Evolutionary conservation across 92 coral and sea anemone genomes (phyloP), one percentile per base, ranked within the genome.

Genomic region (Zoanthus solanderi): DNA sequence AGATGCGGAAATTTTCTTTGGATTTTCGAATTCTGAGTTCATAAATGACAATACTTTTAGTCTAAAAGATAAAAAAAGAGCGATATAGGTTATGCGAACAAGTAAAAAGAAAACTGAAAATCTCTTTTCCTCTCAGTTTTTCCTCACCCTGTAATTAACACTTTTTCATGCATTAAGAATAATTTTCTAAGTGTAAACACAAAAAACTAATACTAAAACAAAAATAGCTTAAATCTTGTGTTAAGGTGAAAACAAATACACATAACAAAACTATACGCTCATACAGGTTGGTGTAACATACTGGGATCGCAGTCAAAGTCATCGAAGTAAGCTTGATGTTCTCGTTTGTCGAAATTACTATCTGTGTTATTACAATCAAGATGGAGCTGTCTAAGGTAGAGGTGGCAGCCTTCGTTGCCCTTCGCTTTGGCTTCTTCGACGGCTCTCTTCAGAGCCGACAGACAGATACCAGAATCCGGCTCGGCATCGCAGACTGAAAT

Each of bases 401-500:
- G 15, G 31, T 69, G 75, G 31, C 75, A 69, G 30, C 42, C 75
- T 0, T 69, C 75, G 17, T 69, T 69, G 46, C 75, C 75, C 0
- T 13, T 28, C n/a, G 47, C 1, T 67, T 67, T 67, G 72, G 72
- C 76, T 67, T 13, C 34, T 18, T 81, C 61, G 23, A 81, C 11
- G 0, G 85, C 85, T 30, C 74, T 63, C 74, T 65, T 47, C 75
- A 81, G 61, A 12, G 75, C 76, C 57, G 85, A 67, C 60, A 81
- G 60, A 81, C 85, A 81, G 18, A 81, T 81, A 81, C 85, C 85
- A 18, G 75, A 46, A 44, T 81, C 85, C 6, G 75, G 85, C 4
- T 81, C 75, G 4, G 85, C 85, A 66, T 81, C 85, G 6, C 85
- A 81, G 14, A 28, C 85, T 81, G n/a, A 29, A 81, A 67, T 5